Evolutionary conservation across 1,140 invertebrate species (phyloP).

Genomic region (Drosophila chauvacae): DNA sequence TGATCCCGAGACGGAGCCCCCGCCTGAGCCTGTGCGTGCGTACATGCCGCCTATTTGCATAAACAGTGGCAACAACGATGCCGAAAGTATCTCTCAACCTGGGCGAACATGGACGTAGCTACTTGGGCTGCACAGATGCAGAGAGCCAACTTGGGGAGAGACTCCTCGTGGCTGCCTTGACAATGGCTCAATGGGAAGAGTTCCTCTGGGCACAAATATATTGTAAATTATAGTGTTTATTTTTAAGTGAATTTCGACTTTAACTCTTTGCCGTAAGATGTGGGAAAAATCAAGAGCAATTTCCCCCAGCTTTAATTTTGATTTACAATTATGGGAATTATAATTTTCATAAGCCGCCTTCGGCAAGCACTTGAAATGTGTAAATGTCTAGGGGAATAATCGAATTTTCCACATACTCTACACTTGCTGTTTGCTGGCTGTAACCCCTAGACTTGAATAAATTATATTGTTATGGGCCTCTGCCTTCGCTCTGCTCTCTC

Average conservation of each 20-base stretch:
- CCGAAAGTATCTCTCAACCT: conserved; percentile 40
- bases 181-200: conserved; percentile 1
- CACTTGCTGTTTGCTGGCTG: not conserved
- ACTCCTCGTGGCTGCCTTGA: too few relatives aligned
- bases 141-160: conserved; percentile 15
- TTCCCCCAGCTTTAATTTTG: too few relatives aligned
- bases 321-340: too few relatives aligned
- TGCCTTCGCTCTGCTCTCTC: not conserved
- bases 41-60: conserved; percentile 65
- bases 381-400: not conserved
- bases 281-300: too few relatives aligned
- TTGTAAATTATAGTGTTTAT: not conserved
- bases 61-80: conserved; percentile 54
- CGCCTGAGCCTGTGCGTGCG: not conserved
- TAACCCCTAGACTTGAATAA: conserved; percentile 7
- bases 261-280: too few relatives aligned
- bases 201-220: not conserved
- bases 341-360: not conserved
- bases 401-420: not conserved
- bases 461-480: conserved; percentile 14
- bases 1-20: not conserved
- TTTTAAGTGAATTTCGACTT: not conserved
- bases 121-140: conserved; percentile 36
- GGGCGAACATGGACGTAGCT: conserved; percentile 21
- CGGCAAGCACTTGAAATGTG: not conserved